Evolutionary conservation across 2,888 invertebrate genomes (phyloP), one percentile per base, ranked within the genome.

Genomic region (Netelia fuscicornis): DNA sequence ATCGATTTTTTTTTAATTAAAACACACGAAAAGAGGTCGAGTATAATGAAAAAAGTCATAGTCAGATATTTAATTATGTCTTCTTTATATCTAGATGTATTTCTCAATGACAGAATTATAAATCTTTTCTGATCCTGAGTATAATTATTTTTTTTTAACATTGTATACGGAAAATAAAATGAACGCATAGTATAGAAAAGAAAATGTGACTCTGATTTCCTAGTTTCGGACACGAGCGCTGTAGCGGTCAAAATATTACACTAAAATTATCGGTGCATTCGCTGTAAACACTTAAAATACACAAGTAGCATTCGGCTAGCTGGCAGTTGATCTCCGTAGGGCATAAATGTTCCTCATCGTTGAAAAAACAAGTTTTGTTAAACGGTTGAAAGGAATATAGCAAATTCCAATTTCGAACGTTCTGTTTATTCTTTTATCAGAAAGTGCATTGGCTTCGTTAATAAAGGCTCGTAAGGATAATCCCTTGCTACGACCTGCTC

Each of bases 1-100:
- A 42, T 71, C 44, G 65, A 20, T 3, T 42, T 80, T 52, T 80
- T 70, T 20, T 62, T 17, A 60, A 48, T 56, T 13, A 58, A 42
- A 62, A 23, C 17, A 11, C 11, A 58, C 17, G 58, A 78, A 37
- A 25, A 67, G 56, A 54, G 60, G 60, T 25, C 13, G 37, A 37
- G 60, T 60, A 42, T 64, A 64, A 79, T 52, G 23, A 64, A 2
- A 54, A 65, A 71, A 37, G 44, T 64, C 65, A 64, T 42, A 75
- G 60, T 79, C 37, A 74, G 74, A 65, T 75, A 70, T 79, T 75
- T 75, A 85, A 81, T 81, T n/a, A 56, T 67, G 68, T 58, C 44
- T 52, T 68, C 74, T 20, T 44, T 30, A 42, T 70, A 54, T 79
- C 42, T 71, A 79, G 67, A 82, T 79, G 17, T 71, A 75, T 72